These are phyloP conservation scores for Spodoptera litura DNA, from an alignment of 1,140 invertebrate genomes.

Conservation along the genomic window DNA sequence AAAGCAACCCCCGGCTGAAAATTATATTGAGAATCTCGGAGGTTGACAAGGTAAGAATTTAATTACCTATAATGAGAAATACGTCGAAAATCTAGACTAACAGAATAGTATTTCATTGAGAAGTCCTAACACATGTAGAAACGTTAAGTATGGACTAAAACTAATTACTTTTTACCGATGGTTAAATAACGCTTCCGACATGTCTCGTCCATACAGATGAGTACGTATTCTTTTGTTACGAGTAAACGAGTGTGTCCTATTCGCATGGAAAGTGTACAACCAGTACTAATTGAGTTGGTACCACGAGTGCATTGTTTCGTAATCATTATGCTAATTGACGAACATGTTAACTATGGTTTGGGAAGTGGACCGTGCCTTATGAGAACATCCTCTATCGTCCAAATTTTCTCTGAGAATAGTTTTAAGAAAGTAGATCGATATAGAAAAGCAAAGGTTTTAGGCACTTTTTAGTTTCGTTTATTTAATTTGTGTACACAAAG, in stretches of 20 bases:
- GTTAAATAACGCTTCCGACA: constrained; percentile 40
- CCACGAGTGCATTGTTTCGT: constrained; percentile 53
- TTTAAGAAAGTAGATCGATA: too few species aligned
- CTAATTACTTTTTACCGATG: constrained; percentile 39
- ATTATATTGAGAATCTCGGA: constrained; percentile 79
- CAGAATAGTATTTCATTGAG: neutral
- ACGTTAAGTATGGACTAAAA: constrained; percentile 26
- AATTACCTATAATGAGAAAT: neutral
- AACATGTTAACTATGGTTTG: constrained; percentile 36
- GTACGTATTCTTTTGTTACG: constrained; percentile 44
- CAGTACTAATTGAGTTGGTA: constrained; percentile 56
- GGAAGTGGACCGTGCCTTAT: constrained; percentile 40
- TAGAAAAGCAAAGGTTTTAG: too few species aligned
- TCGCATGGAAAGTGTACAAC: constrained; percentile 48
- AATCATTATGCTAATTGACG: constrained; percentile 53
- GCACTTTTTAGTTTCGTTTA: too few species aligned
- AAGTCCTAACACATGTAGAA: neutral
- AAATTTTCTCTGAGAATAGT: neutral
- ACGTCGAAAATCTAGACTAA: neutral
- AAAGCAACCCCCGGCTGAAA: constrained; percentile 82
- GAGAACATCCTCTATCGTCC: constrained; percentile 15
- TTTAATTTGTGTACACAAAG: too few species aligned
- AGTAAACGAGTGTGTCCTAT: constrained; percentile 1
- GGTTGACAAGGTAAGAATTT: constrained; percentile 78
- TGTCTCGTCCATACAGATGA: constrained; percentile 33